Conservation (phyloP, 2,797 vertebrate species). For the Eurystomus glaucurus region DNA sequence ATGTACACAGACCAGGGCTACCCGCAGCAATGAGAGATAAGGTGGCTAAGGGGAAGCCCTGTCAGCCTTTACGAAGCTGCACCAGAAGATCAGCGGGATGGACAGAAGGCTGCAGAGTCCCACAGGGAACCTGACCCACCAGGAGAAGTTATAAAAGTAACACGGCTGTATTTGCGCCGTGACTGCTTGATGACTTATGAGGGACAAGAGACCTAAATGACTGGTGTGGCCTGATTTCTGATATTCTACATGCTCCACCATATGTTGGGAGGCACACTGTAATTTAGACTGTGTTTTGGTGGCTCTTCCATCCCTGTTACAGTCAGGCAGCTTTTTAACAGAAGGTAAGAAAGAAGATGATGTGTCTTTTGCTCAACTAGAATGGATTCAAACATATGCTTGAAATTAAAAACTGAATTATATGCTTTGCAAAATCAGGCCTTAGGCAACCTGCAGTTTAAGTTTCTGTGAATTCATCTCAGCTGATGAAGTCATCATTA, state of each 20-base stretch:
- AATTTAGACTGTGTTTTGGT: neutral
- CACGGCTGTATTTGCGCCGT: rapidly evolving
- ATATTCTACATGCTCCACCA: neutral
- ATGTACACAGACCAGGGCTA: neutral
- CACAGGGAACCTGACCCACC: neutral
- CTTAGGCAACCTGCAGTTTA: neutral
- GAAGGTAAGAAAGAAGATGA: rapidly evolving
- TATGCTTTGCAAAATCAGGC: neutral
- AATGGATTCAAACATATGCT: neutral
- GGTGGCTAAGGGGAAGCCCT: neutral
- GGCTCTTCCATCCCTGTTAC: neutral
- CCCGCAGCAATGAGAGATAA: neutral
- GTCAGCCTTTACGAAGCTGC: neutral
- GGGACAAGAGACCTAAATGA: neutral
- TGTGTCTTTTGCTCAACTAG: neutral
- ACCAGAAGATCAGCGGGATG: neutral
- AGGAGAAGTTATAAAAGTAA: neutral
- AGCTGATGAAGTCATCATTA: neutral
- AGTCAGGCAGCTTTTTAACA: neutral
- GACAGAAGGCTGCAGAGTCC: neutral
- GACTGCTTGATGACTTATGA: neutral
- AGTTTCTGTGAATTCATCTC: neutral
- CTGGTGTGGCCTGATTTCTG: neutral
- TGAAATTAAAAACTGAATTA: neutral
- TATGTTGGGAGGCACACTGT: neutral